Base-by-base conservation (phyloP, 2,113 vertebrate species). In the Danionella cerebrum region DNA sequence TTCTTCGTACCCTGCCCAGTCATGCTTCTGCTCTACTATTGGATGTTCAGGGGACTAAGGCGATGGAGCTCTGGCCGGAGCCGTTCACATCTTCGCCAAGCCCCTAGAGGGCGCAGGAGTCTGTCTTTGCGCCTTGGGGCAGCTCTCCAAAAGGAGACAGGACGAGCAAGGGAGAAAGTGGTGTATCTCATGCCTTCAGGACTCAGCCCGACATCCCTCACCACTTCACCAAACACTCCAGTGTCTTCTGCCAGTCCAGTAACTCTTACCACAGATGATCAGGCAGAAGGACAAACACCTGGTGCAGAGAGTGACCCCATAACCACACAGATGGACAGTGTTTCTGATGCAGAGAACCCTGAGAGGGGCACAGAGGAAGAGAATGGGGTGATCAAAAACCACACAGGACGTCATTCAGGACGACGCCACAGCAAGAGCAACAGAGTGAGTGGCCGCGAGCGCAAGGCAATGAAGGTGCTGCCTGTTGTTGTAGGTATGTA, bases 1-100 rank as follows among this genome's bases (percentile, higher is more conserved):
- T 89, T 88, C 80, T 89, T 89, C 11, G 83, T 89, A 57, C 87
- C 87, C 4, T 89, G 87, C 31, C 87, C 87, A 0, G 63, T 87
- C 47, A 89, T 89, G 87, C 83, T 89, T 35, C 67, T 86, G 57
- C 76, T 89, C 6, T 87, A 89, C 71, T 89, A 88, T 55, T 84
- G 85, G 79, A 88, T 88, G 77, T 87, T 88, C 64, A 79, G 80
- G 2, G 86, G 87, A 7, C 72, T 89, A 35, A 69, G 67, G 35
- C 80, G 77, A 1, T 89, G 87, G 87, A 84, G 87, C 29, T 72
- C 76, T 2, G 62, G 78, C 6, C 79, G 84, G 0, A 79, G 66
- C 13, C 78, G 77, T 1, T 80, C 79, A 1, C 79, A 78, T 57
- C 42, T 66, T 1, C 68, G 16, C 2, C 53, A 19, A 4, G 47